These are phyloP conservation scores for Carposina sasakii DNA, from an alignment of 1,140 invertebrate species.

Conservation along the genomic window DNA sequence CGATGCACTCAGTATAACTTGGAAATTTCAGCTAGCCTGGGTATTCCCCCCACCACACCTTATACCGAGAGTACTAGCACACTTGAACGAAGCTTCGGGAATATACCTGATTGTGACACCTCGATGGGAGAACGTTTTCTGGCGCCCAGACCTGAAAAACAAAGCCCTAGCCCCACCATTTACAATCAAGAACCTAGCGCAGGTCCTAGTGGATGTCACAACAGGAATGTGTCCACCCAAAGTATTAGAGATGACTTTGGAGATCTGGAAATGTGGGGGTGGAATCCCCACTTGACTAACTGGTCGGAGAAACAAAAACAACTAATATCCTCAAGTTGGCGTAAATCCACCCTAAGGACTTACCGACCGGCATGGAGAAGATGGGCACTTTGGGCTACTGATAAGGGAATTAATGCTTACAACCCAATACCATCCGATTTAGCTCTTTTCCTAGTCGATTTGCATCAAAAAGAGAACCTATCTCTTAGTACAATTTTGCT, in stretches of 20 bases:
- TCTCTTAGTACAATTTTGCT: conserved; percentile 3
- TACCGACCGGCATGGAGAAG: conserved; percentile 1
- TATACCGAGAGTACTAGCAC: conserved; percentile 23
- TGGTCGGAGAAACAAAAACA: neutral
- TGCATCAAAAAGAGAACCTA: neutral
- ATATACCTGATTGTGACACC: conserved; percentile 5
- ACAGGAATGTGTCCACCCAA: conserved; percentile 4
- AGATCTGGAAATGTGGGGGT: conserved; percentile 12
- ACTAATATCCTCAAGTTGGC: neutral
- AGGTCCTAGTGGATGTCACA: neutral
- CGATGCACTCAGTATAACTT: conserved; percentile 31
- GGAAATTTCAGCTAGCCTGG: conserved; percentile 30
- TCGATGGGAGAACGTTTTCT: conserved; percentile 12
- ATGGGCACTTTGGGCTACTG: neutral
- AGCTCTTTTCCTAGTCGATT: conserved; percentile 2
- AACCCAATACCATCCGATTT: neutral
- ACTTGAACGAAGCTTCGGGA: conserved; percentile 26
- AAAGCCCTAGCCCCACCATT: conserved; percentile 2
- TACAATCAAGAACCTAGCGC: conserved; percentile 13
- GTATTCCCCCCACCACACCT: conserved; percentile 33
- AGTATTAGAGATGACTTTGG: conserved; percentile 7
- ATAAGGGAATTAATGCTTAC: neutral
- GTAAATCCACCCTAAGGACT: conserved; percentile 1
- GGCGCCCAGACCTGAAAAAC: conserved; percentile 16
- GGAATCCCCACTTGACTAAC: neutral